Conservation (phyloP, 2,113 vertebrate genomes). For the Eclectus roratus region DNA sequence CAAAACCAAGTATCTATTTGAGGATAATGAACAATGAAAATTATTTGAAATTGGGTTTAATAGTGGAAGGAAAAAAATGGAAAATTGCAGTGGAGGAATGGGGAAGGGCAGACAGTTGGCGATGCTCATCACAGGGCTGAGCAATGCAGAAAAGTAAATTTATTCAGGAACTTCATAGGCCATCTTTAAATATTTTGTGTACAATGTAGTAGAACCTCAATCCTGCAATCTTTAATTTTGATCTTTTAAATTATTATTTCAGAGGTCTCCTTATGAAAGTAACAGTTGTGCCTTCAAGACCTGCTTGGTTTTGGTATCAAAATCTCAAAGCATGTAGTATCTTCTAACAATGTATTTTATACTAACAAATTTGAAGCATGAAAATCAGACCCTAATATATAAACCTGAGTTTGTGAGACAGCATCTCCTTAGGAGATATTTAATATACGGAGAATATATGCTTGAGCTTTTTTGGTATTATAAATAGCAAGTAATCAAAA, state of each 20-base stretch:
- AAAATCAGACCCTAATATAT: not conserved
- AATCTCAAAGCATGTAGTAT: not conserved
- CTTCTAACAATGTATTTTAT: not conserved
- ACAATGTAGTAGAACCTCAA: not conserved
- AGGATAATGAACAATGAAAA: not conserved
- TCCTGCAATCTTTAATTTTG: not conserved
- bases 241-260: not conserved
- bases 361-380: not conserved
- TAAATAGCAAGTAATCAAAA: not conserved
- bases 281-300: not conserved
- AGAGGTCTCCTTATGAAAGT: not conserved
- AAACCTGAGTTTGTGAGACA: not conserved
- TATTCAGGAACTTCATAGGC: not conserved
- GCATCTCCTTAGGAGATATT: not conserved
- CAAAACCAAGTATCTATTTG: not conserved
- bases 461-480: not conserved
- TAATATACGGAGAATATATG: not conserved
- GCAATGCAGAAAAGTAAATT: not conserved
- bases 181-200: not conserved
- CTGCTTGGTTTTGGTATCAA: not conserved
- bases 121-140: not conserved
- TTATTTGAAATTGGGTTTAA: not conserved
- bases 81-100: not conserved
- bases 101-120: not conserved
- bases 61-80: not conserved